Percentiles rank a stretch among this genome's conserved stretches.
Conservation (phyloP, 2,888 invertebrate genomes). For the Ophion ellenae region DNA sequence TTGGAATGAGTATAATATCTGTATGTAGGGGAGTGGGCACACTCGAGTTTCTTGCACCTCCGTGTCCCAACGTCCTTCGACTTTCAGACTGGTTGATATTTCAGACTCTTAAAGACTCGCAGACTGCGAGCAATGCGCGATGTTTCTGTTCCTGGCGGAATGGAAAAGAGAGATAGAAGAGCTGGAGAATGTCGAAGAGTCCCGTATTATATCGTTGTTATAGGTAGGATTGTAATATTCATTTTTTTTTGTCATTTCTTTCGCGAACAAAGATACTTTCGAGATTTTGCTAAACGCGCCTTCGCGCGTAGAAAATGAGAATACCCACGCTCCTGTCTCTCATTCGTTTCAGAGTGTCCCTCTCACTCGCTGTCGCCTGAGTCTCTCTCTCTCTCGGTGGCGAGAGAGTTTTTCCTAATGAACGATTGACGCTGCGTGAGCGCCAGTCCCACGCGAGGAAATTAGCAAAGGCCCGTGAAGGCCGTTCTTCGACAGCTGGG, state of each 20-base stretch:
- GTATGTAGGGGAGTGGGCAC: slow-evolving; percentile 60
- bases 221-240: slow-evolving; percentile 9
- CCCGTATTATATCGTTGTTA: slow-evolving; percentile 26
- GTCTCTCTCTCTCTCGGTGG: slow-evolving; percentile 6
- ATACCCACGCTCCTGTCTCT: slow-evolving; percentile 52
- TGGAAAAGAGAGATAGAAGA: not conserved
- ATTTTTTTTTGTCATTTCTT: slow-evolving; percentile 20
- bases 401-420: slow-evolving; percentile 58
- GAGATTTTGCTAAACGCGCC: slow-evolving; percentile 34
- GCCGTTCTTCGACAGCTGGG: slow-evolving; percentile 49
- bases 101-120: slow-evolving; percentile 52
- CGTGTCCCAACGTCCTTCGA: slow-evolving; percentile 51
- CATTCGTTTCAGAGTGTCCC: slow-evolving; percentile 36
- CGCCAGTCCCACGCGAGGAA: slow-evolving; percentile 62
- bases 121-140: not conserved
- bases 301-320: slow-evolving; percentile 35
- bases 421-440: slow-evolving; percentile 51
- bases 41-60: slow-evolving; percentile 60
- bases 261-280: slow-evolving; percentile 10
- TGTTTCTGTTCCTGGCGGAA: slow-evolving; percentile 27
- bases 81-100: slow-evolving; percentile 57
- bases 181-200: slow-evolving; percentile 13
- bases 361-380: slow-evolving; percentile 17
- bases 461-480: slow-evolving; percentile 66
- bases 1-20: slow-evolving; percentile 51